Evolutionary conservation across 1,140 invertebrate species (phyloP).

Genomic region (Sminthurinus signatus): DNA sequence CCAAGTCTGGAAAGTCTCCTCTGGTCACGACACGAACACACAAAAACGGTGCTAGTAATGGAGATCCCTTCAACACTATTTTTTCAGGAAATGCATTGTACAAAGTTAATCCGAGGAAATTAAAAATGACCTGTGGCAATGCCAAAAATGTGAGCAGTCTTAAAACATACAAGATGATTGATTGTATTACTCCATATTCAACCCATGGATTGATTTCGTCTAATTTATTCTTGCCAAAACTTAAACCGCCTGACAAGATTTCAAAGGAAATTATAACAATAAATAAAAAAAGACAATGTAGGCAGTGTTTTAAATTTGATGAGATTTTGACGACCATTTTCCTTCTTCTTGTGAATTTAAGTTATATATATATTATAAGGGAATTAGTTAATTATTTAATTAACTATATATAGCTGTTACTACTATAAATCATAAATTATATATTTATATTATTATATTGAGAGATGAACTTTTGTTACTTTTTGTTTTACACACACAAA

Average conservation of each 20-base stretch:
- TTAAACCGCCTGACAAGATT: constrained; percentile 68
- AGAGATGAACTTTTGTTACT: too few species aligned
- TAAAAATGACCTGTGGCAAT: constrained; percentile 80
- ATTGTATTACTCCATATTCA: constrained; percentile 64
- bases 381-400: too few species aligned
- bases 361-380: too few species aligned
- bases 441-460: too few species aligned
- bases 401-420: too few species aligned
- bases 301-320: constrained; percentile 65
- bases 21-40: constrained; percentile 92
- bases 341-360: too few species aligned
- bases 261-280: constrained; percentile 70
- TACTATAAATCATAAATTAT: too few species aligned
- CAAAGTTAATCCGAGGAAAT: constrained; percentile 80
- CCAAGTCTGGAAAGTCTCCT: constrained; percentile 88
- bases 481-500: too few species aligned
- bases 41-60: constrained; percentile 86
- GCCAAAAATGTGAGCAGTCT: constrained; percentile 78
- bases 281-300: constrained; percentile 70
- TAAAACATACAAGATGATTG: constrained; percentile 68
- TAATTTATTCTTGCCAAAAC: constrained; percentile 52
- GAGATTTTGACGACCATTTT: too few species aligned
- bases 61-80: constrained; percentile 80
- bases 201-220: constrained; percentile 68
- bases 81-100: constrained; percentile 95